Evolutionary conservation across 2,888 invertebrate genomes (phyloP), one percentile per base, ranked within the genome.

Genomic region (Ferrisia virgata): DNA sequence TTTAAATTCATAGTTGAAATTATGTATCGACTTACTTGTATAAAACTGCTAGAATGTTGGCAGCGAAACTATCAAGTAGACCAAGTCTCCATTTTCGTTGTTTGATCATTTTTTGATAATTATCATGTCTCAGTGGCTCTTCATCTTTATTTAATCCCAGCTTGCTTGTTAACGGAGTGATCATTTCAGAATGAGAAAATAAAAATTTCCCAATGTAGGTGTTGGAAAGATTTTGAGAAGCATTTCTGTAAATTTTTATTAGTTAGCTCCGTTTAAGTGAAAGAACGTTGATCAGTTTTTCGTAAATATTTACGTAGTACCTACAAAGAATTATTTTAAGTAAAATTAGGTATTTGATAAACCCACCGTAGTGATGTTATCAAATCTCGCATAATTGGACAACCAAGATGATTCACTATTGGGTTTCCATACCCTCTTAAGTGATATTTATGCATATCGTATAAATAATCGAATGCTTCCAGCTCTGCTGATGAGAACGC

Each of bases 31-130:
- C n/a, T 33, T 85, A 85, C 28, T 47, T 84, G 13, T 81, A 69
- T 85, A 95, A 91, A 0, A 94, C 91, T 47, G 94, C 94, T 28
- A 92, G 93, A 8, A 96, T 88, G 88, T 95, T 95, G 1, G 92
- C 91, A 11, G 93, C 92, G 87, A 93, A 95, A 0, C 95, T 93
- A 85, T 91, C 90, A 86, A 95, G 90, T 8, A 90, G 88, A 0
- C 95, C 94, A 0, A 92, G 92, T 84, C 90, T 89, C 94, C 95
- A 95, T 80, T 91, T 90, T 78, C 95, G 90, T 36, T 36, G 5
- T 6, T 89, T 88, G 1, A 88, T 87, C 81, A 89, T 89, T 0
- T 89, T 88, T 86, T 90, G 90, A 88, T 91, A 94, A 88, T 94
- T 94, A 86, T 92, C 91, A 0, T 93, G 92, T 0, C 91, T 91